Conservation (phyloP, 2,888 invertebrate species). For the Eumacrocentrus americanus region DNA sequence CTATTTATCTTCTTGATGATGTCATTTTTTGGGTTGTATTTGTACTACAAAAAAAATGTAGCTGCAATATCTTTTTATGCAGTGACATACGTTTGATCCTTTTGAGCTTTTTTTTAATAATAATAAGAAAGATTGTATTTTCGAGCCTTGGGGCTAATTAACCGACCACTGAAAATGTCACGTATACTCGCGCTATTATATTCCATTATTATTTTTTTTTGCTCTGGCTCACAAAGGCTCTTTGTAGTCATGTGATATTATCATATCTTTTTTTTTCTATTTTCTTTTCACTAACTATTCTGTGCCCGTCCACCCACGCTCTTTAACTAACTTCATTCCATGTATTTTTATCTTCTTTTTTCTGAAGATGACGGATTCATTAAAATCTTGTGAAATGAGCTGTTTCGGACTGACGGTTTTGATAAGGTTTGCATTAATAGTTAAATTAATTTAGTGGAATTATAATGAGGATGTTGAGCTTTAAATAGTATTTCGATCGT, state of each 20-base stretch:
- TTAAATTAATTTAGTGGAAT: no score
- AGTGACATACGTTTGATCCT: no score
- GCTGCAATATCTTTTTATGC: background rate
- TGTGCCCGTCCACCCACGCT: constrained; percentile 12
- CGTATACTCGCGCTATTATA: background rate
- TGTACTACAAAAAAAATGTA: background rate
- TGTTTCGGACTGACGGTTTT: no score
- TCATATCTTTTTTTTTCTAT: constrained; percentile 1
- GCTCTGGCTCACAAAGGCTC: background rate
- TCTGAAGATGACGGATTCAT: no score
- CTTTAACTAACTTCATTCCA: constrained; percentile 1
- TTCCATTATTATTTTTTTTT: constrained; percentile 5
- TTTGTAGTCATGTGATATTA: constrained; percentile 4
- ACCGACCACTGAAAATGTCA: constrained; percentile 19
- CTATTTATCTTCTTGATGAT: background rate
- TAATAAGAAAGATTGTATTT: no score
- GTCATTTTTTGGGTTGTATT: no score
- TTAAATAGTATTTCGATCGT: no score
- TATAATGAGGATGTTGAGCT: no score
- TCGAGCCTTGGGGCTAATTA: constrained; percentile 5
- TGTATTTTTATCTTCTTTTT: no score
- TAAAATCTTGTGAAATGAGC: no score
- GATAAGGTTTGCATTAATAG: no score
- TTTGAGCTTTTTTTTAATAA: no score
- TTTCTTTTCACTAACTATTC: background rate